Conservation (phyloP, 2,113 vertebrate species). For the Acinonyx jubatus region DNA sequence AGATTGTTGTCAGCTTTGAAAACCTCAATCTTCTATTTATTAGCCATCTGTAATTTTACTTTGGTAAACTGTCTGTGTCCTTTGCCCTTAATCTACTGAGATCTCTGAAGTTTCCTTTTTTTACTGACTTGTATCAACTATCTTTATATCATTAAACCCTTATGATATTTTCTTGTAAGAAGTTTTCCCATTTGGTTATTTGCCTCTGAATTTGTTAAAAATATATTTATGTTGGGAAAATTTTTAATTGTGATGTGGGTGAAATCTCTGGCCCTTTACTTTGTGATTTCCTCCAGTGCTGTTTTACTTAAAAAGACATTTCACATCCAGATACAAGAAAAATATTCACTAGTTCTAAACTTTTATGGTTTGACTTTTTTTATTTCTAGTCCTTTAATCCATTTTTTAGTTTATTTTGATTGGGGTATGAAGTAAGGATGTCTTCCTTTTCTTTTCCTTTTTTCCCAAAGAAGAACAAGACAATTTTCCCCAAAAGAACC, state of each 20-base stretch:
- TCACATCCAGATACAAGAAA: constrained; percentile 35
- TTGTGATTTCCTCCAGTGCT: not conserved
- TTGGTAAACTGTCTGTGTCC: not conserved
- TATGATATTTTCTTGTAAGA: not conserved
- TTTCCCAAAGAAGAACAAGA: not conserved
- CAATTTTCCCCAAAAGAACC: not conserved
- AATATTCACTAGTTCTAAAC: constrained; percentile 35
- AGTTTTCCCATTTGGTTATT: constrained; percentile 5
- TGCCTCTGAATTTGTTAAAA: not conserved
- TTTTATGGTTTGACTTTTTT: not conserved
- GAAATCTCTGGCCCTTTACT: not conserved
- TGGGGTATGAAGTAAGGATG: not conserved
- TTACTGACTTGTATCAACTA: not conserved
- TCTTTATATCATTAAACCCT: not conserved
- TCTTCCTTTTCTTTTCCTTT: not conserved
- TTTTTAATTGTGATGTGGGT: not conserved
- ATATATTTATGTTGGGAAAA: not conserved
- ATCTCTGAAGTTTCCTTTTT: not conserved
- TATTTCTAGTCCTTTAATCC: not conserved
- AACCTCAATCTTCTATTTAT: not conserved
- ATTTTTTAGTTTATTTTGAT: constrained; percentile 26
- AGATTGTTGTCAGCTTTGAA: not conserved
- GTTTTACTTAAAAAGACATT: constrained; percentile 16
- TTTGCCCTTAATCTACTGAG: not conserved
- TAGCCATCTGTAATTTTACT: not conserved